phyloP scores from a whole-genome alignment of 1,140 invertebrate species.

The Caenorhabditis remanei region DNA sequence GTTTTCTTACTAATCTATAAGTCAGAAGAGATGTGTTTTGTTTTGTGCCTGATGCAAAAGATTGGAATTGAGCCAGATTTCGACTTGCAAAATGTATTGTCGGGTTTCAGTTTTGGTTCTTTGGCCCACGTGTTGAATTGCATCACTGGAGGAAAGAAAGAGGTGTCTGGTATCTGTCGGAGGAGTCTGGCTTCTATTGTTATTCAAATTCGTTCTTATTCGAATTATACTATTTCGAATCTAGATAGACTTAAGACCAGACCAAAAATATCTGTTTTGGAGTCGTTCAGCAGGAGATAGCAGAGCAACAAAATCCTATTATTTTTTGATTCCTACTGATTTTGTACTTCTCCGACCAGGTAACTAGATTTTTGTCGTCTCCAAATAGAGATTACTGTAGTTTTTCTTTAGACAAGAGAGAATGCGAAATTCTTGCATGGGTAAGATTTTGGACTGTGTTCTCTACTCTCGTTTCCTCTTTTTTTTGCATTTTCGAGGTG shows the following conservation, averaged over 20 bases:
- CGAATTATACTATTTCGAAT: not conserved
- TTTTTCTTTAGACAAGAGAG: not conserved
- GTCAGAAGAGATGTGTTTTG: not conserved
- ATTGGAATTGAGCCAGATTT: not conserved
- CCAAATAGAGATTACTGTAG: not conserved
- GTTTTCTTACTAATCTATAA: not conserved
- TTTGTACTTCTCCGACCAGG: not conserved
- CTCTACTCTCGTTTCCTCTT: not conserved
- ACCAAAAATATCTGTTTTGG: slow-evolving; percentile 10
- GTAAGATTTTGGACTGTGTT: too few species aligned
- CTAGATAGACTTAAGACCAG: not conserved
- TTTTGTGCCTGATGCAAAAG: not conserved
- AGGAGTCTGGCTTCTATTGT: slow-evolving; percentile 23
- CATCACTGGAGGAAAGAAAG: not conserved
- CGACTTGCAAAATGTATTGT: too few species aligned
- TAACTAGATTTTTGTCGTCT: not conserved
- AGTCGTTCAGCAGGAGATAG: not conserved
- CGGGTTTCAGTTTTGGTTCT: not conserved
- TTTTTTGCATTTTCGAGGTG: not conserved
- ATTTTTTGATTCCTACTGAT: not conserved
- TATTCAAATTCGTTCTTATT: not conserved
- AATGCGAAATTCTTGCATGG: not conserved
- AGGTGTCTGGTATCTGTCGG: not conserved
- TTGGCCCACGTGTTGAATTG: not conserved
- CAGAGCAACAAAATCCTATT: not conserved